phyloP scores from a whole-genome alignment of 2,113 vertebrate species.

The Scomber colias region DNA sequence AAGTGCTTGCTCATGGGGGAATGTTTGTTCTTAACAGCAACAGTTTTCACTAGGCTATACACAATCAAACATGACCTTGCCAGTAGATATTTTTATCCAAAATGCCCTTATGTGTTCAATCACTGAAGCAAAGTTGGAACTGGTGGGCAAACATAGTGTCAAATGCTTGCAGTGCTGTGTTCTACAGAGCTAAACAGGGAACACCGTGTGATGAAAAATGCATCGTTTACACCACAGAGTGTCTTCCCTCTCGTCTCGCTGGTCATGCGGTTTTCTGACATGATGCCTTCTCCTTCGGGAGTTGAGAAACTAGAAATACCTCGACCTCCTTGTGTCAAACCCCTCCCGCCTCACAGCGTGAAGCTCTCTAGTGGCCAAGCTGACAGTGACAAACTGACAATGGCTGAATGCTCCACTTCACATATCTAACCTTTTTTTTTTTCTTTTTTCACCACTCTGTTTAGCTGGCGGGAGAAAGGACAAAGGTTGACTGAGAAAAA shows the following conservation, averaged over 20 bases:
- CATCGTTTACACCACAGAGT: conserved; percentile 53
- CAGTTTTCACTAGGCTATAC: too few relatives aligned
- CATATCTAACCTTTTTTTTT: conserved; percentile 40
- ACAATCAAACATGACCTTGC: too few relatives aligned
- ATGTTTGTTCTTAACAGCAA: too few relatives aligned
- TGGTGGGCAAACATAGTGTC: neutral
- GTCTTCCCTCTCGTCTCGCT: conserved; percentile 41
- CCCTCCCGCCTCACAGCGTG: conserved; percentile 20
- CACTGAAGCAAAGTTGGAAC: too few relatives aligned
- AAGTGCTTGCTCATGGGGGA: too few relatives aligned
- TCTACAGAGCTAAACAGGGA: conserved; percentile 14
- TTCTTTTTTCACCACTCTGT: conserved; percentile 7
- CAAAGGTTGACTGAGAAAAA: conserved; percentile 33
- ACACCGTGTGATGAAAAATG: conserved; percentile 43
- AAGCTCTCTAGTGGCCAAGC: conserved; percentile 59
- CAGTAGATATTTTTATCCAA: too few relatives aligned
- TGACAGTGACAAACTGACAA: conserved; percentile 78
- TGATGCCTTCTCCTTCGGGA: conserved; percentile 61
- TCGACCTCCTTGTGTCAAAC: conserved; percentile 74
- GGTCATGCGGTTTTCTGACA: conserved; percentile 61
- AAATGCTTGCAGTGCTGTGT: neutral
- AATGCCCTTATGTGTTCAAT: too few relatives aligned
- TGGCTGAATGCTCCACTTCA: conserved; percentile 65
- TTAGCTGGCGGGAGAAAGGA: neutral
- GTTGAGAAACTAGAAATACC: conserved; percentile 56